A percentile compares a stretch with the other conserved stretches of the same genome.
Evolutionary conservation across 2,888 invertebrate genomes (phyloP).

Genomic region (Pandemis cinnamomeana): DNA sequence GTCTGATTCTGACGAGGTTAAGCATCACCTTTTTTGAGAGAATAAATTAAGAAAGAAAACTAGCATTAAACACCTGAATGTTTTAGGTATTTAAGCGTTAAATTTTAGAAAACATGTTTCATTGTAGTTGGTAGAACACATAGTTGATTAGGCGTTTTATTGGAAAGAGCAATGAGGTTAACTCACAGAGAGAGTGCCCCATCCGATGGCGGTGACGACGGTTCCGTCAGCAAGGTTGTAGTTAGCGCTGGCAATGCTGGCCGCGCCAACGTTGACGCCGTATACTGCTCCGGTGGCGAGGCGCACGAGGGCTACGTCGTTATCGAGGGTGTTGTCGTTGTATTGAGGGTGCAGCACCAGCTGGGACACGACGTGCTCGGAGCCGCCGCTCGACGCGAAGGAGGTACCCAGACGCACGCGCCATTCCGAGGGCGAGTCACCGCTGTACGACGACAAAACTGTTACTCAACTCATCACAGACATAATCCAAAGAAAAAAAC

Average conservation of each 20-base stretch:
- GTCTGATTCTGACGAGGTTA: too few species aligned
- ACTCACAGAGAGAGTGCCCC: conserved; percentile 59
- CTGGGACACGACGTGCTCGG: conserved; percentile 39
- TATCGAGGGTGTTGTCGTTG: conserved; percentile 35
- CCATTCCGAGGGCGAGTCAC: conserved; percentile 54
- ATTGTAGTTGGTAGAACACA: too few species aligned
- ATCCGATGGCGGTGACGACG: conserved; percentile 54
- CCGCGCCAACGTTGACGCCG: conserved; percentile 46
- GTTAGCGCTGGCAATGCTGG: conserved; percentile 51
- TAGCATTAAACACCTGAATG: too few species aligned
- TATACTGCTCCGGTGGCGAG: conserved; percentile 45
- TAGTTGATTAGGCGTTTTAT: too few species aligned
- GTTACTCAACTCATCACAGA: too few species aligned
- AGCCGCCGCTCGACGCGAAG: conserved; percentile 46
- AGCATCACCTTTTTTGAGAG: too few species aligned
- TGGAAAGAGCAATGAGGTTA: neutral
- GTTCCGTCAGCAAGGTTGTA: conserved; percentile 50
- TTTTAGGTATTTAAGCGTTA: too few species aligned
- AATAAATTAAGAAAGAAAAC: too few species aligned
- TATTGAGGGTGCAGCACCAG: conserved; percentile 47
- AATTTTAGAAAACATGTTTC: too few species aligned
- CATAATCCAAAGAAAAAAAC: too few species aligned
- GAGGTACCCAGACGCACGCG: conserved; percentile 54
- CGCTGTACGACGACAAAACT: conserved; percentile 49
- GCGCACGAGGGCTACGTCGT: conserved; percentile 51